Evolutionary conservation across 2,888 invertebrate genomes (phyloP).

Genomic region (Lumbricus terrestris): DNA sequence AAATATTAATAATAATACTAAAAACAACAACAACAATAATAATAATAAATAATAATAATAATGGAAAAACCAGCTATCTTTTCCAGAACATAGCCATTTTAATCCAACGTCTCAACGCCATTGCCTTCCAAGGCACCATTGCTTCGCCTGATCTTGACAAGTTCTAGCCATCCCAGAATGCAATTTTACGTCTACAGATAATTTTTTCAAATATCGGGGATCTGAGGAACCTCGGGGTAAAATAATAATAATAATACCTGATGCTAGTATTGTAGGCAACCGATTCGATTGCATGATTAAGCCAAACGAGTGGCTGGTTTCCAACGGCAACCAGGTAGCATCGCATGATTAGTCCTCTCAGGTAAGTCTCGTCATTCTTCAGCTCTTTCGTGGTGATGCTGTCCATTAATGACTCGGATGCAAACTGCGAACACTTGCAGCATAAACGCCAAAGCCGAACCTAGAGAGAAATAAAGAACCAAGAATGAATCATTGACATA

Average conservation of each 20-base stretch:
- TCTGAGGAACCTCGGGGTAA: no score
- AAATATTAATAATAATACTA: no score
- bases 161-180: no score
- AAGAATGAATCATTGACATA: neutral
- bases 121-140: no score
- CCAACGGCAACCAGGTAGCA: slow-evolving; percentile 49
- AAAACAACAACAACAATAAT: no score
- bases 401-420: slow-evolving; percentile 51
- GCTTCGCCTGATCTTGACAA: no score
- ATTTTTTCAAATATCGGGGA: no score
- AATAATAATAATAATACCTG: neutral
- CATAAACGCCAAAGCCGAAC: slow-evolving; percentile 22
- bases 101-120: no score
- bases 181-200: no score
- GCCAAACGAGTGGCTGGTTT: slow-evolving; percentile 48
- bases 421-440: slow-evolving; percentile 45
- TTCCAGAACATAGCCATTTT: no score
- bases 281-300: slow-evolving; percentile 51
- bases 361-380: slow-evolving; percentile 32
- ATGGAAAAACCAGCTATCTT: no score
- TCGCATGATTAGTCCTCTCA: slow-evolving; percentile 45
- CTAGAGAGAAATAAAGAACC: neutral
- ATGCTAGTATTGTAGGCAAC: slow-evolving; percentile 8
- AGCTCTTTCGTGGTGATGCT: slow-evolving; percentile 46
- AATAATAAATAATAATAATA: no score